phyloP scores from a whole-genome alignment of 2,888 invertebrate species.

The Germaria angustata region DNA sequence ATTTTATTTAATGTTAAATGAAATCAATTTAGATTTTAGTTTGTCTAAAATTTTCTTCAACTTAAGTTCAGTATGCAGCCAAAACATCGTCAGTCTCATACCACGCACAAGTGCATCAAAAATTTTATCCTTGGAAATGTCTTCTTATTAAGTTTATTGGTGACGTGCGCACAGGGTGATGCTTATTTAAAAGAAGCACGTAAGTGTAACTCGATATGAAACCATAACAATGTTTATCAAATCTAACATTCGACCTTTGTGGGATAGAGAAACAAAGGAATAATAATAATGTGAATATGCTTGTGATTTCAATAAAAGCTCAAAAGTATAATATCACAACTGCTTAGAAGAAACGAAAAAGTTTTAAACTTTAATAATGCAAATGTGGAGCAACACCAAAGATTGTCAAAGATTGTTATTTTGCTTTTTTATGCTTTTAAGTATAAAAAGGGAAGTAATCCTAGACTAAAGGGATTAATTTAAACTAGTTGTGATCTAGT shows the following conservation, averaged over 20 bases:
- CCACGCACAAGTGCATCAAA: neutral
- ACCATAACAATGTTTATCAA: neutral
- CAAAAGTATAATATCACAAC: neutral
- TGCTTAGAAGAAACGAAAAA: neutral
- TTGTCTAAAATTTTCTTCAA: conserved; percentile 31
- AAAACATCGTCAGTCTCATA: neutral
- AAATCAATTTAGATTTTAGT: conserved; percentile 28
- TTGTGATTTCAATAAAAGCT: neutral
- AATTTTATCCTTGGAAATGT: neutral
- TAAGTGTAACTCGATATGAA: conserved; percentile 46
- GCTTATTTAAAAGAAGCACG: conserved; percentile 67
- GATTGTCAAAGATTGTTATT: too few relatives aligned
- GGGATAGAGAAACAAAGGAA: neutral
- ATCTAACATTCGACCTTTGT: neutral
- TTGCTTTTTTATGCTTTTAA: too few relatives aligned
- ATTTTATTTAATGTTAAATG: conserved; percentile 23
- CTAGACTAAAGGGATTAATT: too few relatives aligned
- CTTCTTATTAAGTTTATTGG: conserved; percentile 13
- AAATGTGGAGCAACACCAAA: too few relatives aligned
- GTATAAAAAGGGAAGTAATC: too few relatives aligned
- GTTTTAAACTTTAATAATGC: neutral
- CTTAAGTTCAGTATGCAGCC: conserved; percentile 31
- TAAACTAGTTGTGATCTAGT: too few relatives aligned
- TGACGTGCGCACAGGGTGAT: conserved; percentile 21
- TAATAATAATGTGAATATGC: neutral